phyloP scores from a whole-genome alignment of 2,888 invertebrate genomes.

The Acleris literana region DNA sequence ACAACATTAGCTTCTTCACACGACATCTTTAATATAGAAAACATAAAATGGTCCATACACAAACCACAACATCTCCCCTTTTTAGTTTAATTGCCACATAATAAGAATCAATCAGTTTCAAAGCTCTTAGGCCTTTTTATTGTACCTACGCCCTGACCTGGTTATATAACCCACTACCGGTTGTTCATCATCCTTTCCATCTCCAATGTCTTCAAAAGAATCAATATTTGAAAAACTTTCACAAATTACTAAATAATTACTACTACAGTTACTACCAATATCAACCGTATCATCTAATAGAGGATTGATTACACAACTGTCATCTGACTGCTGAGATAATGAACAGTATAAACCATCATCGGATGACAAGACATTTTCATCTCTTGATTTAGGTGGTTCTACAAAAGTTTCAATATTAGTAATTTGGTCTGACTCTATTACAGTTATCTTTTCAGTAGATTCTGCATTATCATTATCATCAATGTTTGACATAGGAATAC shows the following conservation, averaged over 20 bases:
- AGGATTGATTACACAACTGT: neutral
- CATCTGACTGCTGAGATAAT: conserved; percentile 4
- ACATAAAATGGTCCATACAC: neutral
- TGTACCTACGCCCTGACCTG: conserved; percentile 1
- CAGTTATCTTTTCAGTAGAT: neutral
- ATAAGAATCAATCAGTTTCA: conserved; percentile 2
- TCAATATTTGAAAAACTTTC: conserved; percentile 1
- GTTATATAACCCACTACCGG: neutral
- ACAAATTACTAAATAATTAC: neutral
- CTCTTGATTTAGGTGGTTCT: conserved; percentile 2
- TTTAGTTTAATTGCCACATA: neutral
- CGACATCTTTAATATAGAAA: no score
- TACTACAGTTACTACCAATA: conserved; percentile 1
- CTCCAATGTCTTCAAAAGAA: neutral
- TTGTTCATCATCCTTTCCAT: conserved; percentile 1
- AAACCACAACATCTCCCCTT: neutral
- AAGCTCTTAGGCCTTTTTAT: conserved; percentile 3
- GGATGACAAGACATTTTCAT: conserved; percentile 10
- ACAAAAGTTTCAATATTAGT: conserved; percentile 2
- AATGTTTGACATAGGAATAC: neutral
- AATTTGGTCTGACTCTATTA: neutral
- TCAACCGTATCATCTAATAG: neutral
- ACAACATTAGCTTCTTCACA: no score
- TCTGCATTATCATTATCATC: neutral
- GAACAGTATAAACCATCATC: neutral